A percentile compares a stretch with the other conserved stretches of the same genome.
Evolutionary conservation across 2,888 invertebrate genomes (phyloP).

Genomic region (Idaea biselata): DNA sequence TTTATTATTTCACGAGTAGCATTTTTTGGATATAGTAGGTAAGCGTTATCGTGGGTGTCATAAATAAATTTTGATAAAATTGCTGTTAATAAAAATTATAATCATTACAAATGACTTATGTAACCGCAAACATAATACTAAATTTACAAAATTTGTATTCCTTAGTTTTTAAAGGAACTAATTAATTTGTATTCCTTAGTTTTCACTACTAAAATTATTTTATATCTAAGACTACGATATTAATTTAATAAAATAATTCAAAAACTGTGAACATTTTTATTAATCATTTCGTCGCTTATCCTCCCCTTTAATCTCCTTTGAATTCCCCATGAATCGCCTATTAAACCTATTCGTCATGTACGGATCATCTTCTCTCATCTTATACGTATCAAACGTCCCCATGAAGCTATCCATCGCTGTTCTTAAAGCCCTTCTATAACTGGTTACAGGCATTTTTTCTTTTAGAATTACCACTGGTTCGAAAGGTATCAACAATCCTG

Average conservation of each 20-base stretch:
- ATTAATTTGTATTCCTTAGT: too few species aligned
- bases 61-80: too few species aligned
- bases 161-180: too few species aligned
- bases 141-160: too few species aligned
- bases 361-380: slow-evolving; percentile 54
- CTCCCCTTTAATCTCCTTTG: not conserved
- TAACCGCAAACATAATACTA: too few species aligned
- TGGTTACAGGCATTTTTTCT: slow-evolving; percentile 65
- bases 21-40: too few species aligned
- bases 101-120: too few species aligned
- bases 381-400: slow-evolving; percentile 61
- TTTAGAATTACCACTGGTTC: slow-evolving; percentile 65
- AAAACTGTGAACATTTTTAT: not conserved
- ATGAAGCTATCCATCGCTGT: slow-evolving; percentile 61
- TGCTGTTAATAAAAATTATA: too few species aligned
- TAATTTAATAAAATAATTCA: not conserved
- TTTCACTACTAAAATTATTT: too few species aligned
- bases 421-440: slow-evolving; percentile 64
- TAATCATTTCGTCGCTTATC: not conserved
- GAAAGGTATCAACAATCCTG: slow-evolving; percentile 67
- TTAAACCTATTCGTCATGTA: slow-evolving; percentile 69
- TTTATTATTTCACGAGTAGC: too few species aligned
- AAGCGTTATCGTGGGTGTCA: too few species aligned
- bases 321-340: slow-evolving; percentile 53
- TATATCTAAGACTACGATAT: not conserved